Evolutionary conservation across 2,888 invertebrate genomes (phyloP), one percentile per base, ranked within the genome.

Genomic region (Dolomedes plantarius): DNA sequence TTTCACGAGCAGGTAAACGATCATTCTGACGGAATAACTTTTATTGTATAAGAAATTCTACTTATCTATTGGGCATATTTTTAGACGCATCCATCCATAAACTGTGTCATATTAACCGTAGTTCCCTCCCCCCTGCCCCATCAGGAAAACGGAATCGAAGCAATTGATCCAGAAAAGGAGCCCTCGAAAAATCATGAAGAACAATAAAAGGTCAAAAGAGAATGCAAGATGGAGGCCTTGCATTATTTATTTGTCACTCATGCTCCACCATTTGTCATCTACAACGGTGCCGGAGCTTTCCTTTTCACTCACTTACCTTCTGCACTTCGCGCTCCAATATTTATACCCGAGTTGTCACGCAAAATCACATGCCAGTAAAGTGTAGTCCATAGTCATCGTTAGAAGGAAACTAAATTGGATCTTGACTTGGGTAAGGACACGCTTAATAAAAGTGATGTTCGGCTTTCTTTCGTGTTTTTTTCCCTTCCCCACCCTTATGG

Each of bases 221-320:
- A 69, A 64, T 73, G 50, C 50, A 62, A 36, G 29, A 56, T 16
- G n/a, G 32, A 78, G 56, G 31, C 19, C 68, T 41, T 74, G 81
- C 81, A 82, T 82, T 82, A 82, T 82, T 82, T 82, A 82, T 82
- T 82, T 75, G 71, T 82, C 75, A 75, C 64, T 71, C 75, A 75
- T 75, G 75, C 81, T 75, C 50, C 67, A 50, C 74, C 81, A 74
- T 74, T 81, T 69, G 75, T 74, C 82, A 82, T 41, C 56, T 75
- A 62, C 71, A 7, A 56, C 23, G 11, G 19, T 56, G 19, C 23
- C 5, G 23, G 11, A 56, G 9, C 41, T 16, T 23, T 23, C 2
- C 23, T 23, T 46, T 46, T 46, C 36, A 36, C 11, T 11, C 6
- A 36, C 6, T 36, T n/a, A 36, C 36, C 36, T 36, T 9, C 36